Conservation (phyloP, 2,113 vertebrate species). For the human region DNA sequence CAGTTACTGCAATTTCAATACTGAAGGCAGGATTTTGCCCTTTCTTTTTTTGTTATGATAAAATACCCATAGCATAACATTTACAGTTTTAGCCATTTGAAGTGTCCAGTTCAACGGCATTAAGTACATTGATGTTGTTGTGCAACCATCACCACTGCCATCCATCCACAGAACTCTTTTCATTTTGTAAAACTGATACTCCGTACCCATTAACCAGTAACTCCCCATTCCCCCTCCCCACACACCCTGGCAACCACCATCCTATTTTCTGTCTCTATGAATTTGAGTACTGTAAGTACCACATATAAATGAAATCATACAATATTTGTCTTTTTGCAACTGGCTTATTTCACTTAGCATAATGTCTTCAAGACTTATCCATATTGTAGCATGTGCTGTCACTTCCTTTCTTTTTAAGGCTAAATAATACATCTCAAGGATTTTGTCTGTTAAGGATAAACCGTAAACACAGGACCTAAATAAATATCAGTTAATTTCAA, state of each 20-base stretch:
- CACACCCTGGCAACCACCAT: background rate
- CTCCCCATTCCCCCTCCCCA: background rate
- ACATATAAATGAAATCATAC: background rate
- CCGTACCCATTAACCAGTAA: background rate
- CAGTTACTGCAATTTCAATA: background rate
- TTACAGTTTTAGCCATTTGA: background rate
- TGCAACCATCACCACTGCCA: background rate
- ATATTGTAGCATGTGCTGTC: background rate
- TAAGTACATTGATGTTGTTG: background rate
- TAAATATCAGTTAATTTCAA: background rate
- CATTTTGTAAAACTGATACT: background rate
- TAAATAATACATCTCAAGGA: background rate
- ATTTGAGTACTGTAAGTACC: background rate
- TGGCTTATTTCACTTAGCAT: background rate
- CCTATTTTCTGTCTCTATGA: background rate
- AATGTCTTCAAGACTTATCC: background rate
- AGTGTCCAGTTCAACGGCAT: background rate
- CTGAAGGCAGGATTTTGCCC: background rate
- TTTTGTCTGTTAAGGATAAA: conserved; percentile 8
- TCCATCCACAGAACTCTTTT: background rate
- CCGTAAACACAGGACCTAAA: background rate
- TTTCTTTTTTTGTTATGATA: background rate
- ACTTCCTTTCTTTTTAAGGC: background rate
- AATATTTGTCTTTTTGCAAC: background rate
- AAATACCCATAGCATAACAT: background rate